Evolutionary conservation across 2,113 vertebrate genomes (phyloP).

Genomic region (Larimichthys polyactis): DNA sequence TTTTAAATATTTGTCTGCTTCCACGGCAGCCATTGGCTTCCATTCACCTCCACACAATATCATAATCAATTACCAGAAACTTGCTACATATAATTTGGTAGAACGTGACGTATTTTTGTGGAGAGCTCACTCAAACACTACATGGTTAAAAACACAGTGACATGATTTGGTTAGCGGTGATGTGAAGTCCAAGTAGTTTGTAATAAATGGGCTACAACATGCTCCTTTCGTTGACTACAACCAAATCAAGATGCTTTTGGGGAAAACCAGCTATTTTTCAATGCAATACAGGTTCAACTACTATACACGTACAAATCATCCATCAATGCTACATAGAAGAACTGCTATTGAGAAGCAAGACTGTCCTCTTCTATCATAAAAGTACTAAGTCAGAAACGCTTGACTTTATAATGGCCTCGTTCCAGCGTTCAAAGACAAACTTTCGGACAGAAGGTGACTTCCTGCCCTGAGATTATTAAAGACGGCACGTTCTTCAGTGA

Average conservation of each 20-base stretch:
- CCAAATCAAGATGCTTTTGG: conserved; percentile 27
- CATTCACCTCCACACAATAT: not conserved
- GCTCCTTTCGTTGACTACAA: conserved; percentile 6
- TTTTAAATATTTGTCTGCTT: not conserved
- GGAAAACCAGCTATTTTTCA: conserved; percentile 39
- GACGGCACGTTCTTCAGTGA: not conserved
- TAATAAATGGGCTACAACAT: not conserved
- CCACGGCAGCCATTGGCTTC: not conserved
- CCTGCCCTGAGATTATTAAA: not conserved
- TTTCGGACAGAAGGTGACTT: not conserved
- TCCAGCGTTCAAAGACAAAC: not conserved
- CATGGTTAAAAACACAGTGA: not conserved
- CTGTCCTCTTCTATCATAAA: not conserved
- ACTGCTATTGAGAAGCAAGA: conserved; percentile 42
- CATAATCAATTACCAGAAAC: not conserved
- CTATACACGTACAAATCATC: conserved; percentile 47
- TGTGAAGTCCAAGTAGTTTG: not conserved
- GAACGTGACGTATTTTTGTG: not conserved
- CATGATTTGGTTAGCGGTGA: not conserved
- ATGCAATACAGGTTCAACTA: conserved; percentile 42
- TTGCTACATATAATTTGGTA: too few species aligned
- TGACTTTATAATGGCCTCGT: conserved; percentile 1
- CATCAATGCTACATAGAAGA: conserved; percentile 68
- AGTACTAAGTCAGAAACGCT: conserved; percentile 2
- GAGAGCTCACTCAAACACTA: too few species aligned